Evolutionary conservation across 2,888 invertebrate genomes (phyloP).

Genomic region (Melanargia galathea): DNA sequence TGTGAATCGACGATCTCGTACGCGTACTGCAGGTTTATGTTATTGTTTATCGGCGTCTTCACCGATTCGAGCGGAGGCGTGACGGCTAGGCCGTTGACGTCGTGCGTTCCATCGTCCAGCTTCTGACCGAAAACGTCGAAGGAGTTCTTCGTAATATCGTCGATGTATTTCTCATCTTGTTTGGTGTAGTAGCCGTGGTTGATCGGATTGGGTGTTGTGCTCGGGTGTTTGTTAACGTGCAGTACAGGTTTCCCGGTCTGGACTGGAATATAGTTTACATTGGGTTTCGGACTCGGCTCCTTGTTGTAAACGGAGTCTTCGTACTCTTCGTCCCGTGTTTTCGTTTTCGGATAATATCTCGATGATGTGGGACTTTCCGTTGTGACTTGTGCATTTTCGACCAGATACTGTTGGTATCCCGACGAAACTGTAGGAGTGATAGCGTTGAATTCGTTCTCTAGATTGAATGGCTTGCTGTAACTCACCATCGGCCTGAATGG

Average conservation of each 20-base stretch:
- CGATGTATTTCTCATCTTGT: slow-evolving; percentile 85
- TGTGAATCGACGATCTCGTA: slow-evolving; percentile 71
- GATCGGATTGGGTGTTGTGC: slow-evolving; percentile 80
- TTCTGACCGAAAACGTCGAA: slow-evolving; percentile 89
- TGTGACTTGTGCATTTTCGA: slow-evolving; percentile 73
- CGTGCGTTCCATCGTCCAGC: slow-evolving; percentile 76
- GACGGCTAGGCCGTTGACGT: slow-evolving; percentile 73
- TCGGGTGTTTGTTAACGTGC: slow-evolving; percentile 60
- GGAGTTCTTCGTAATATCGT: slow-evolving; percentile 88
- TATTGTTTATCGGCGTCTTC: slow-evolving; percentile 75
- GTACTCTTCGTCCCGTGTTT: slow-evolving; percentile 76
- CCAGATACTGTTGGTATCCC: slow-evolving; percentile 68
- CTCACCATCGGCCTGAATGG: slow-evolving; percentile 85
- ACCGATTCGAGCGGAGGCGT: slow-evolving; percentile 74
- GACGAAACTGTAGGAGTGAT: slow-evolving; percentile 69
- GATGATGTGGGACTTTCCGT: slow-evolving; percentile 79
- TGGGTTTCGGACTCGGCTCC: slow-evolving; percentile 57
- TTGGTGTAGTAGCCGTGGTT: slow-evolving; percentile 86
- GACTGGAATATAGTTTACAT: slow-evolving; percentile 62
- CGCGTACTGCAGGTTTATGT: slow-evolving; percentile 80
- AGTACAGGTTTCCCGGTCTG: slow-evolving; percentile 65
- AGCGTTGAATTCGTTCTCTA: slow-evolving; percentile 71
- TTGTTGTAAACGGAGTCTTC: slow-evolving; percentile 60
- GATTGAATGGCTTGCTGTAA: slow-evolving; percentile 77
- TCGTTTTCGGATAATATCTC: slow-evolving; percentile 76